Base-by-base conservation (phyloP, 2,113 vertebrate genomes). In the Marmota monax region DNA sequence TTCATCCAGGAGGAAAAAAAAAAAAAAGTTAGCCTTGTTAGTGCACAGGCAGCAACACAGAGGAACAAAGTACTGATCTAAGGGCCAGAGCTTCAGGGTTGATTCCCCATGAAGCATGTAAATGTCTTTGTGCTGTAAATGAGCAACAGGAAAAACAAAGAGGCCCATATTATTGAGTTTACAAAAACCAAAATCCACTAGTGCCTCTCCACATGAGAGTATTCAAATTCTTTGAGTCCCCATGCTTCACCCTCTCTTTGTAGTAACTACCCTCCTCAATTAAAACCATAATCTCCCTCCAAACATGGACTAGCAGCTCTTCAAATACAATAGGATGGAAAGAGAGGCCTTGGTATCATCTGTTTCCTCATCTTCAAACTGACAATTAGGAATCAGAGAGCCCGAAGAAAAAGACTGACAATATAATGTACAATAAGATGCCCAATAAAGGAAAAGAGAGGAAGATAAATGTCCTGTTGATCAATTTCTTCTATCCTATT, bases 371-470 rank as follows among this genome's bases (percentile, higher is more conserved):
- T 27, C 74, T 78, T 89, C 32, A 48, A 51, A 76, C 7, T 7
- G 32, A 83, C 48, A 76, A 9, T 34, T 22, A 96, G 76, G 85
- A 76, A n/a, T 14, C 42, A 74, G 72, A 78, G 4, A 22, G 45
- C 16, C 82, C 39, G n/a, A 95, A 76, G 16, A 61, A 53, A 89
- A 48, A 83, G 51, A 77, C 0, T 1, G 73, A 72, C 3, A 63
- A 23, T 25, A 34, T 12, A 34, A 17, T 22, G 10, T 9, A 6
- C 1, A 69, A 4, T 45, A 22, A 67, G 17, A 70, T 22, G 67
- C n/a, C 78, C 83, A 23, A 14, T 93, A 25, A 56, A 61, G 58
- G 84, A 95, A 93, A 84, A 8, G 39, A 25, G 78, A 93, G 74
- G 65, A 95, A 72, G 45, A 37, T 18, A 79, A 22, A 67, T 25